Base-by-base conservation (phyloP, 2,888 invertebrate species). In the Eupithecia insigniata region DNA sequence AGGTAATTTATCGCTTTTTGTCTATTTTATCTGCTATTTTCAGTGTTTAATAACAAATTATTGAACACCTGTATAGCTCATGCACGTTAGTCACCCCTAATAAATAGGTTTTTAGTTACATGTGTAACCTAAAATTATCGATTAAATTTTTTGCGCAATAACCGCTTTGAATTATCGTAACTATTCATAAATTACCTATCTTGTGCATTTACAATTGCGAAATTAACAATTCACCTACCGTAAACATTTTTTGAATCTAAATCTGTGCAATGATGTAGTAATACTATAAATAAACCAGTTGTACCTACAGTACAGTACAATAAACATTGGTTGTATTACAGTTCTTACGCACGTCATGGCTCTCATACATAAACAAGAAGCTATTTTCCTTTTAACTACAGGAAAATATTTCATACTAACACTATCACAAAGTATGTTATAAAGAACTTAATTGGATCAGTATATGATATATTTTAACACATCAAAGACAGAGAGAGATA, bases 1-100 rank as follows among this genome's bases (percentile, higher is more conserved):
- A 99, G 96, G 99, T 93, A 89, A 26, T 55, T 55, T 55, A 26
- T 55, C 14, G 55, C 55, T 55, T 55, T 1, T 26, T 55, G 12
- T 55, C 4, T 55, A 26, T 14, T 55, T 10, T 55, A 22, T 6
- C 22, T 36, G 30, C 51, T 70, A 22, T 66, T 75, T 68, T 71
- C 66, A 76, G 62, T 43, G 7, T 36, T 6, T 28, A 12, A 22
- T 46, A 7, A 66, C 3, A 39, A 39, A 51, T 66, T 36, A 39
- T 32, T 69, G 16, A 66, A 62, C 22, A 36, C 28, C 18, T 46
- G 18, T 16, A 5, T 46, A 68, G 18, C 36, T 18, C 18, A 8
- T 26, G 1, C 58, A 5, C 4, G 6, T 16, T 58, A 18, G 8
- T 26, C 46, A n/a, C 28, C 7, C 4, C 14, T 30, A 22, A n/a